These are phyloP conservation scores for Tethya wilhelma DNA, from an alignment of 37 sponge, comb jelly and placozoan species.

Conservation along the genomic window DNA sequence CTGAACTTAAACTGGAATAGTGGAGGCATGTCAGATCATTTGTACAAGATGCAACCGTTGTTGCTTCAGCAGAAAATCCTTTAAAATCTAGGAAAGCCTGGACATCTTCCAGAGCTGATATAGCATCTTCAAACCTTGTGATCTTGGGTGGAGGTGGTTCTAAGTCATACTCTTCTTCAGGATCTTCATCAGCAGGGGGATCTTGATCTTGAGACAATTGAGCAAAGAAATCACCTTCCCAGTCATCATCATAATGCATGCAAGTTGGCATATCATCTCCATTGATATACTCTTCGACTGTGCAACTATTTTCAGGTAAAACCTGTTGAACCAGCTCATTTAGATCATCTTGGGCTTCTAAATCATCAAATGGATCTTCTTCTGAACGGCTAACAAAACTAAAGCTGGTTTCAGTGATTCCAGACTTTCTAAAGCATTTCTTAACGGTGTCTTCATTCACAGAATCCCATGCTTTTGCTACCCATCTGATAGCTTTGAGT, in stretches of 20 bases:
- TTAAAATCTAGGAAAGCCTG: no score
- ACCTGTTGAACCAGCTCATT: not conserved
- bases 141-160: no score
- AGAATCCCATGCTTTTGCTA: slow-evolving; percentile 46
- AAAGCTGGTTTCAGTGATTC: slow-evolving; percentile 14
- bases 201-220: not conserved
- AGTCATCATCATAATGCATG: not conserved
- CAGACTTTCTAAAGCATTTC: slow-evolving; percentile 74
- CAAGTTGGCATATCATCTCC: not conserved
- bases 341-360: no score
- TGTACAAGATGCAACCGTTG: no score
- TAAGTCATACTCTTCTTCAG: no score
- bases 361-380: no score
- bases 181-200: not conserved
- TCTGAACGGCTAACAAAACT: not conserved
- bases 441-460: slow-evolving; percentile 52
- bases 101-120: no score
- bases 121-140: no score
- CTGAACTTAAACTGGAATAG: no score
- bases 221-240: no score
- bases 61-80: no score
- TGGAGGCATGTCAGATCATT: no score
- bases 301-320: not conserved
- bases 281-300: not conserved
- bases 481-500: slow-evolving; percentile 60